These are phyloP conservation scores for Ectemnius cavifrons DNA, from an alignment of 2,888 invertebrate species.

Conservation along the genomic window DNA sequence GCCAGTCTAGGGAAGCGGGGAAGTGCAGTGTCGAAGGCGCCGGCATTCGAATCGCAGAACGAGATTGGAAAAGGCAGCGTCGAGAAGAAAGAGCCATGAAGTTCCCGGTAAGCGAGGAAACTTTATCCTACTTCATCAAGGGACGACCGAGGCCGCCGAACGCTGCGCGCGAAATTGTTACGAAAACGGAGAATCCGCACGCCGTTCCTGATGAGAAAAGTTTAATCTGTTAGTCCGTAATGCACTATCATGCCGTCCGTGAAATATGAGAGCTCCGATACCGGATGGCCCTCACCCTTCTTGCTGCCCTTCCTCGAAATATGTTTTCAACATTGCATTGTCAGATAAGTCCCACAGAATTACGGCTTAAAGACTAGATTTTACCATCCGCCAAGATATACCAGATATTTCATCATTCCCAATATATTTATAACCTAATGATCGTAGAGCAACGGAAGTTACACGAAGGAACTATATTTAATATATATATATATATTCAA, in stretches of 20 bases:
- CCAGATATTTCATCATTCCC: no score
- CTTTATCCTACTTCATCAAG: slow-evolving; percentile 55
- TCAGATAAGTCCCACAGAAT: no score
- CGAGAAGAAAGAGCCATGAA: slow-evolving; percentile 43
- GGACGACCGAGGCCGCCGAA: slow-evolving; percentile 30
- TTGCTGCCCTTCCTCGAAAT: no score
- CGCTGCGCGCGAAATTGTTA: slow-evolving; percentile 35
- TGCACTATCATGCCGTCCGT: slow-evolving; percentile 51
- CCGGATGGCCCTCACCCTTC: slow-evolving; percentile 1
- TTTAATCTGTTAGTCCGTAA: slow-evolving; percentile 57
- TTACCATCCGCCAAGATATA: no score
- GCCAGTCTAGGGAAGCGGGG: slow-evolving; percentile 30
- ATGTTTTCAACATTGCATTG: no score
- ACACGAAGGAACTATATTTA: no score
- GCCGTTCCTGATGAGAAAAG: slow-evolving; percentile 59
- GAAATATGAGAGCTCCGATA: slow-evolving; percentile 51
- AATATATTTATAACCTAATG: no score
- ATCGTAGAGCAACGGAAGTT: no score
- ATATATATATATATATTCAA: no score
- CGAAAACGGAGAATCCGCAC: slow-evolving; percentile 44
- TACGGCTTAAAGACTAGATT: no score
- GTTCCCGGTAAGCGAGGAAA: slow-evolving; percentile 56
- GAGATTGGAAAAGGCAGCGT: slow-evolving; percentile 26
- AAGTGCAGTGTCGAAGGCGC: slow-evolving; percentile 8
- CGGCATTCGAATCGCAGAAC: slow-evolving; percentile 19